These are phyloP conservation scores for Xerus rutilus DNA, from an alignment of 2,797 vertebrate genomes.

Conservation along the genomic window DNA sequence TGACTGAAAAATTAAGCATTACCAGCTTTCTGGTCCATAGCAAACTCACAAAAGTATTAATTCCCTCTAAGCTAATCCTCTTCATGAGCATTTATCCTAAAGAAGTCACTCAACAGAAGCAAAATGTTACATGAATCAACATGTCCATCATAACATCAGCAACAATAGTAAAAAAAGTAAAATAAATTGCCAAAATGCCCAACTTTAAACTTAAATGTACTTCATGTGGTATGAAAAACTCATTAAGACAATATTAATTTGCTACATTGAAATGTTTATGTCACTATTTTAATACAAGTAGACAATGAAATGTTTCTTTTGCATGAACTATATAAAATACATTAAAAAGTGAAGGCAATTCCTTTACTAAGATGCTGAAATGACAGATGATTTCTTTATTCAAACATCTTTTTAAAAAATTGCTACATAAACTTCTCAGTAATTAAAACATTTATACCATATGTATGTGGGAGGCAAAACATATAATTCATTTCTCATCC, in stretches of 20 bases:
- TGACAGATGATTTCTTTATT: constrained; percentile 62
- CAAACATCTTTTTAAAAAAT: constrained; percentile 53
- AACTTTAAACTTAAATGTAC: constrained; percentile 5
- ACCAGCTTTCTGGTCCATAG: constrained; percentile 17
- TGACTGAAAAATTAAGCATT: constrained; percentile 72
- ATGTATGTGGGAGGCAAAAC: constrained; percentile 71
- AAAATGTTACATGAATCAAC: neutral
- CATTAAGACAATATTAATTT: constrained; percentile 30
- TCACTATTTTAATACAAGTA: constrained; percentile 23
- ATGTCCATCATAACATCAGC: neutral
- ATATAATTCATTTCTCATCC: constrained; percentile 80
- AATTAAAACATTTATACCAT: constrained; percentile 74
- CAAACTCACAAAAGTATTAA: neutral
- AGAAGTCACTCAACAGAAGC: constrained; percentile 12
- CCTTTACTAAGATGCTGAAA: constrained; percentile 18
- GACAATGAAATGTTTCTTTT: constrained; percentile 60
- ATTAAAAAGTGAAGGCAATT: constrained; percentile 31
- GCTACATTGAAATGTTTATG: neutral
- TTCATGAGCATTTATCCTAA: constrained; percentile 4
- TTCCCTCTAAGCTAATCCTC: neutral
- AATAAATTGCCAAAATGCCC: neutral
- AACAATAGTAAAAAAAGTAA: neutral
- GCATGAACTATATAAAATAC: neutral
- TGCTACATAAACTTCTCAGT: constrained; percentile 38
- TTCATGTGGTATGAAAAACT: neutral